Conservation (phyloP, 2,888 invertebrate species). For the Criorhina ranunculi region DNA sequence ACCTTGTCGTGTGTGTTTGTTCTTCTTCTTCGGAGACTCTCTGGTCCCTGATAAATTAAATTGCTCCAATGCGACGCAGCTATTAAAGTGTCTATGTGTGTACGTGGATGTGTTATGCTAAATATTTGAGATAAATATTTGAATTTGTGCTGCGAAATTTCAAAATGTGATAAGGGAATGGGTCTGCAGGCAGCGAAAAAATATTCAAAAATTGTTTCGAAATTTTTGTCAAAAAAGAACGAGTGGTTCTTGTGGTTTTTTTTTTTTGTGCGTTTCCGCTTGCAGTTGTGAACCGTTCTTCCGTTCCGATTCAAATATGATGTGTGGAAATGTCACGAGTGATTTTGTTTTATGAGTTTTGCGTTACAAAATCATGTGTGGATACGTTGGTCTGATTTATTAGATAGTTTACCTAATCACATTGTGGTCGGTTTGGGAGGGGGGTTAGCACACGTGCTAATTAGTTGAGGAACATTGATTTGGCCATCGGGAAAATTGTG, state of each 20-base stretch:
- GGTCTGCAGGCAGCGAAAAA: not conserved
- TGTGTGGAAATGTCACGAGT: slow-evolving; percentile 49
- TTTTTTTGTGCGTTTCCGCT: slow-evolving; percentile 1
- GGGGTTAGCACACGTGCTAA: slow-evolving; percentile 34
- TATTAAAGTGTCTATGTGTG: not conserved
- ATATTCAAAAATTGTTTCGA: slow-evolving; percentile 5
- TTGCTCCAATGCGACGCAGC: slow-evolving; percentile 12
- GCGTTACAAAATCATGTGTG: slow-evolving; percentile 47
- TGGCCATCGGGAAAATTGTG: slow-evolving; percentile 15
- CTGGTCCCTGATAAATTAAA: slow-evolving; percentile 20
- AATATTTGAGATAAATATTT: slow-evolving; percentile 25
- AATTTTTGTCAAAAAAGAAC: slow-evolving; percentile 6
- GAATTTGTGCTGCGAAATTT: slow-evolving; percentile 13
- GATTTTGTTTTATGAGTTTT: slow-evolving; percentile 38
- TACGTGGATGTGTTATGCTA: slow-evolving; percentile 11
- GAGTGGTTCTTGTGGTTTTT: not conserved
- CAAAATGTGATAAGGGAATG: slow-evolving; percentile 18
- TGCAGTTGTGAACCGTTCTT: not conserved
- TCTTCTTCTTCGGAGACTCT: not conserved
- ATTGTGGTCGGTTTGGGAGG: slow-evolving; percentile 8
- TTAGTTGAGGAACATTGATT: slow-evolving; percentile 41
- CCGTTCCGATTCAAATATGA: not conserved
- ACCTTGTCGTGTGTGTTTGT: slow-evolving; percentile 55
- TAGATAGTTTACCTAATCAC: slow-evolving; percentile 33
- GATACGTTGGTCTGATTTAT: slow-evolving; percentile 34